These are phyloP conservation scores for Protodeltote pygarga DNA, from an alignment of 2,888 invertebrate species.

Conservation along the genomic window DNA sequence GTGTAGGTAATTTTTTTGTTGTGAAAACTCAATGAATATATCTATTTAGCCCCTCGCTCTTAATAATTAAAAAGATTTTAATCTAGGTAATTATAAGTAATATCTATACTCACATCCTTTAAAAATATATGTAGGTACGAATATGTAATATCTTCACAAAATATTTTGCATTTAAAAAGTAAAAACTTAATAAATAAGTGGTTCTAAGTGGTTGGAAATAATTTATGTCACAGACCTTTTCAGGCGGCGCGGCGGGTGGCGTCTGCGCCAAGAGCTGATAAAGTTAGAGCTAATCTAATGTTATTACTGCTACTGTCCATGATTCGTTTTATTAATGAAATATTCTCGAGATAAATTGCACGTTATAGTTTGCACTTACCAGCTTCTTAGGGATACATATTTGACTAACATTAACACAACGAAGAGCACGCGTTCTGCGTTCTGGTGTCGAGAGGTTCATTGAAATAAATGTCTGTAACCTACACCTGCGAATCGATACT, in stretches of 20 bases:
- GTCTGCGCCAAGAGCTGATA: too few relatives aligned
- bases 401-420: too few relatives aligned
- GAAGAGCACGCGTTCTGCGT: too few relatives aligned
- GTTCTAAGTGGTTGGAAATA: slow-evolving; percentile 6
- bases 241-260: not conserved
- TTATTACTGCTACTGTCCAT: not conserved
- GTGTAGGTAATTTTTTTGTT: too few relatives aligned
- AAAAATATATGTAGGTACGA: not conserved
- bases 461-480: too few relatives aligned
- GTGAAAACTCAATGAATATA: too few relatives aligned
- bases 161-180: too few relatives aligned
- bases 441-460: too few relatives aligned
- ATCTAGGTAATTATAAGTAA: not conserved
- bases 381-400: too few relatives aligned
- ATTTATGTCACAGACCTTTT: slow-evolving; percentile 11
- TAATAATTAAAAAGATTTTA: not conserved
- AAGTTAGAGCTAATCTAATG: slow-evolving; percentile 11
- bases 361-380: too few relatives aligned
- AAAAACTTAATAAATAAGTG: not conserved
- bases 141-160: not conserved
- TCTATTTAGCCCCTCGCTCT: too few relatives aligned
- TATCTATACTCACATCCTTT: not conserved
- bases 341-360: not conserved
- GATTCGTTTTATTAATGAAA: not conserved
- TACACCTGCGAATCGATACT: too few relatives aligned